Conservation (phyloP, 2,888 invertebrate genomes). For the Sepiola atlantica region DNA sequence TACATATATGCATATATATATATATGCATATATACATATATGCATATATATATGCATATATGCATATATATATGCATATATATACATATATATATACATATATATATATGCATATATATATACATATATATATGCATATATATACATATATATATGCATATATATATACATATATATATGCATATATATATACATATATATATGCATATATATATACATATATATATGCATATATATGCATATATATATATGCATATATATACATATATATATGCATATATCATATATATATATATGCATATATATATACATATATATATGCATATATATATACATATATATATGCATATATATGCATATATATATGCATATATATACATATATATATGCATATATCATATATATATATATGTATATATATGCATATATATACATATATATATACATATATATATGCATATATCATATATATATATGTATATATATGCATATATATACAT, state of each 20-base stretch:
- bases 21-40: neutral
- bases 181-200: neutral
- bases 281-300: no score
- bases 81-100: neutral
- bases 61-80: neutral
- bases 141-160: neutral
- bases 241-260: no score
- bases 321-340: neutral
- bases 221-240: no score
- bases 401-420: neutral
- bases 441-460: conserved; percentile 3
- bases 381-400: neutral
- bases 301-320: neutral
- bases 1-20: neutral
- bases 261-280: no score
- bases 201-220: no score
- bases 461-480: neutral
- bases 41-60: neutral
- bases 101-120: neutral
- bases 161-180: neutral
- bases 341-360: neutral
- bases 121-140: neutral
- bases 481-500: neutral
- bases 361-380: neutral
- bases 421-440: neutral